Percentiles rank a stretch among this genome's conserved stretches.
phyloP scores from a whole-genome alignment of 2,113 vertebrate genomes.

The Heliornis fulica region DNA sequence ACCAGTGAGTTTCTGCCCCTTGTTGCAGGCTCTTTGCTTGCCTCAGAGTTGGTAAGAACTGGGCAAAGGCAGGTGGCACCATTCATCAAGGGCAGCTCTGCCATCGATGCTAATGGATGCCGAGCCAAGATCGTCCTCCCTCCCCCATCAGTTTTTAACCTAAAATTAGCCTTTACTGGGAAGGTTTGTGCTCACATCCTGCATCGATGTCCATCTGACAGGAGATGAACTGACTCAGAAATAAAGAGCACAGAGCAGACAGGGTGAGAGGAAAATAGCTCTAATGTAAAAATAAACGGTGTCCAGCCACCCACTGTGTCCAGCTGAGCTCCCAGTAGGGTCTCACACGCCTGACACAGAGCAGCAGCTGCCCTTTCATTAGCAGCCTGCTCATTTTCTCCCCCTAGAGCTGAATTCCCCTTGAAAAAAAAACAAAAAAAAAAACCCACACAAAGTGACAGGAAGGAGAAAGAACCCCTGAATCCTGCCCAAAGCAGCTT shows the following conservation, averaged over 20 bases:
- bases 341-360: not conserved
- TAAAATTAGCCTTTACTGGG: not conserved
- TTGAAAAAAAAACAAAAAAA: not conserved
- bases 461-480: conserved; percentile 4
- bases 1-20: not conserved
- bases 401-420: conserved; percentile 42
- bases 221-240: not conserved
- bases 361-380: conserved; percentile 63
- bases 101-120: not conserved
- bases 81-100: not conserved
- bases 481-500: not conserved
- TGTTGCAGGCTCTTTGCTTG: not conserved
- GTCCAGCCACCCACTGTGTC: conserved; percentile 23
- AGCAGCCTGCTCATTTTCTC: conserved; percentile 23
- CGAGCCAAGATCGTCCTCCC: not conserved
- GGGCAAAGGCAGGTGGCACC: not conserved
- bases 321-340: conserved; percentile 55
- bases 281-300: conserved; percentile 52
- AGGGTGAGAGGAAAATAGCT: conserved; percentile 37
- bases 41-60: not conserved
- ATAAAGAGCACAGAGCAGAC: conserved; percentile 23
- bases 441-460: conserved; percentile 43
- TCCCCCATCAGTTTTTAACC: not conserved
- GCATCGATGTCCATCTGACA: conserved; percentile 28
- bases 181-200: not conserved